These are phyloP conservation scores for Antechinus stuartii DNA, from an alignment of 2,113 vertebrate genomes.

Conservation along the genomic window DNA sequence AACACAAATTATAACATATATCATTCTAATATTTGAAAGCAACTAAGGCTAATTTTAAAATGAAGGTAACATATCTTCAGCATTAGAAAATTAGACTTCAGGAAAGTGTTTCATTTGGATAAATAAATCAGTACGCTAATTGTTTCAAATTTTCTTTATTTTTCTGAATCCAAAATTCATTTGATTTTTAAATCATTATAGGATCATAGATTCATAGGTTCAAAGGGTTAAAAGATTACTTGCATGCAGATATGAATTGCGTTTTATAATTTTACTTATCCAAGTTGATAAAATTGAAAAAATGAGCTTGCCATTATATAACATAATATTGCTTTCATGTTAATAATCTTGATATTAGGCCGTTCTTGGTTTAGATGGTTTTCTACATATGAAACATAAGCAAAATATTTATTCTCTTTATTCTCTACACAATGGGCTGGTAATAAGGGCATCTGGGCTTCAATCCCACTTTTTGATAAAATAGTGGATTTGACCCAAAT, in stretches of 20 bases:
- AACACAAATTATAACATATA: constrained; percentile 52
- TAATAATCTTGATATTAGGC: background rate
- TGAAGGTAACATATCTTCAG: background rate
- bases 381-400: background rate
- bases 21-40: constrained; percentile 35
- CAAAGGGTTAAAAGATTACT: background rate
- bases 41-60: constrained; percentile 67
- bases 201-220: background rate
- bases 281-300: constrained; percentile 28
- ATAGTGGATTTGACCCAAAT: background rate
- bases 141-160: constrained; percentile 33
- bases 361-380: background rate
- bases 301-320: background rate
- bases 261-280: background rate
- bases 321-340: background rate
- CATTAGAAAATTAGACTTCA: background rate
- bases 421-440: background rate
- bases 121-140: constrained; percentile 5
- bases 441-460: background rate
- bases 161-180: constrained; percentile 5
- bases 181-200: background rate
- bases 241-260: background rate
- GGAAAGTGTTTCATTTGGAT: constrained; percentile 56
- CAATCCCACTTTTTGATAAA: background rate
- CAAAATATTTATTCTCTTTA: background rate